Evolutionary conservation across 2,888 invertebrate species (phyloP).

Genomic region (Strigamia transsilvanica): DNA sequence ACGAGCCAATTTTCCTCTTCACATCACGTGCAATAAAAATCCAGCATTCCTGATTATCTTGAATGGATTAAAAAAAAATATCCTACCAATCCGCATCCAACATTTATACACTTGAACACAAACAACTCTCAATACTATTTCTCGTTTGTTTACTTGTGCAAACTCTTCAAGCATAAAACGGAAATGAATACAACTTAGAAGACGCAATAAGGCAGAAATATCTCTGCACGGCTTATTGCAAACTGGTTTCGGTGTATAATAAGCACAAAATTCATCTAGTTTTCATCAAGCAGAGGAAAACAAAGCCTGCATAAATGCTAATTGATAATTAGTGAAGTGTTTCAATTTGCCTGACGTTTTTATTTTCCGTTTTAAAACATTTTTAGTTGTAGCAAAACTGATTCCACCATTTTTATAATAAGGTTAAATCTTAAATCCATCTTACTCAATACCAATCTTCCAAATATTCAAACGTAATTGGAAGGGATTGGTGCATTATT

Average conservation of each 20-base stretch:
- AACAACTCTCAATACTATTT: neutral
- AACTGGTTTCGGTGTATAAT: conserved; percentile 1
- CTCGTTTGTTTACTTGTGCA: neutral
- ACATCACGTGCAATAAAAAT: neutral
- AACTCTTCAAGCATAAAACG: neutral
- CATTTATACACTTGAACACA: conserved; percentile 6
- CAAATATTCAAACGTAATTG: neutral
- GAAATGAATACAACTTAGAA: neutral
- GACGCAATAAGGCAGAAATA: conserved; percentile 19
- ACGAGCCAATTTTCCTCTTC: conserved; percentile 12
- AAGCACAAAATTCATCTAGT: neutral
- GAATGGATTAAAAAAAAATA: neutral
- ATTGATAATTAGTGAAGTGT: too few relatives aligned
- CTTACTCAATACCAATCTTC: conserved; percentile 4
- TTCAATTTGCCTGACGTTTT: too few relatives aligned
- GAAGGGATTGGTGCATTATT: neutral
- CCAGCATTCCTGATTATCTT: conserved; percentile 2
- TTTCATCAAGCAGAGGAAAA: too few relatives aligned
- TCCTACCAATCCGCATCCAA: neutral
- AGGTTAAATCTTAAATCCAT: conserved; percentile 5
- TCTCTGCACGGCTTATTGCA: neutral
- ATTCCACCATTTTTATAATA: too few relatives aligned
- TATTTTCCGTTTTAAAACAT: neutral
- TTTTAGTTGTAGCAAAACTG: too few relatives aligned
- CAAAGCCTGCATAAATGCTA: too few relatives aligned